Evolutionary conservation across 2,113 vertebrate genomes (phyloP), one percentile per base, ranked within the genome.

Genomic region (Uropsilus gracilis): DNA sequence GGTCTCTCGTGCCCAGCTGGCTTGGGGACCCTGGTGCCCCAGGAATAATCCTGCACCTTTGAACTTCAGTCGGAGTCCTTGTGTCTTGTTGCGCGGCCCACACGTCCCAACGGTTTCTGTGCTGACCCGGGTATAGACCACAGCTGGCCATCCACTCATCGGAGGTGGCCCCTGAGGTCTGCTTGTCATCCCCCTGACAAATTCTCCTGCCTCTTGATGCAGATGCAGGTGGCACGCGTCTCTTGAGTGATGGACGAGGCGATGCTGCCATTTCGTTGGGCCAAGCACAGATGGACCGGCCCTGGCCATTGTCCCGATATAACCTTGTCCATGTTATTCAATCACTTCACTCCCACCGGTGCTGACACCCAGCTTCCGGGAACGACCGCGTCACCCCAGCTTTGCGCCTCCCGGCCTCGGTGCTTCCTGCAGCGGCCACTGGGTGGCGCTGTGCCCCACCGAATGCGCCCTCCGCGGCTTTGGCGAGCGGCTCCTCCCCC

Each of bases 381-480:
- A 32, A 81, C 22, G 10, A 32, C 30, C 7, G 2, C 48, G 11
- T 20, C 18, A 11, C 39, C 24, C 5, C 44, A 1, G 7, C 42
- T 34, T 30, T 11, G 86, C 2, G 64, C n/a, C 75, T 78, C 50
- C 34, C 11, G 8, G 32, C 22, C 53, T 24, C 63, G 94, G 26
- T 66, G 68, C 26, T 64, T 76, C 34, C 18, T 8, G 0, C 0
- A 0, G 0, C 61, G 84, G 50, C 93, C 97, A 94, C 95, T 77
- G 55, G 96, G 88, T 97, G 97, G 96, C 97, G 95, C 72, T 90
- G 68, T 85, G 95, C 64, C 93, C 91, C 84, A 89, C 5, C 17
- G 72, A 95, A 96, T 95, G 61, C 11, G 28, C 20, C 24, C 69
- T 55, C 18, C 3, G 5, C 1, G 20, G 20, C 0, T 7, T 64